phyloP scores from a whole-genome alignment of 2,797 vertebrate species.

The Thaleichthys pacificus region DNA sequence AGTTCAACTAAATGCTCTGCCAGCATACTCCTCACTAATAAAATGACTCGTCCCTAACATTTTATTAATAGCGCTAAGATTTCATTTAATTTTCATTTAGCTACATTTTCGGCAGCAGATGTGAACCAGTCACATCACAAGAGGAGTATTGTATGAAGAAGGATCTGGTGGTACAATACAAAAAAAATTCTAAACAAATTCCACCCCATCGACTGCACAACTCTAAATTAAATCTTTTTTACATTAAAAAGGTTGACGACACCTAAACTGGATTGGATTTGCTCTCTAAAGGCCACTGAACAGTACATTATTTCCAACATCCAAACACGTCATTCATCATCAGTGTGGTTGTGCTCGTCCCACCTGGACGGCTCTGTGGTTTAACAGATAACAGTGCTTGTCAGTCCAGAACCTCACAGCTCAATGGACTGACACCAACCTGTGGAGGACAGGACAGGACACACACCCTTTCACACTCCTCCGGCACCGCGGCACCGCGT shows the following conservation, averaged over 20 bases:
- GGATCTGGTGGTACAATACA: too few relatives aligned
- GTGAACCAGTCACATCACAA: background rate
- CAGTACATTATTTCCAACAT: too few relatives aligned
- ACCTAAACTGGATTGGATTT: too few relatives aligned
- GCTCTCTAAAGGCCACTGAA: too few relatives aligned
- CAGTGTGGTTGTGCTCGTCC: background rate
- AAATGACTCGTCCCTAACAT: background rate
- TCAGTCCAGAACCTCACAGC: constrained; percentile 4
- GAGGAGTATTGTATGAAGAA: background rate
- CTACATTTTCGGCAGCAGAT: background rate
- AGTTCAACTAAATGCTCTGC: background rate
- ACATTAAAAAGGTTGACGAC: too few relatives aligned
- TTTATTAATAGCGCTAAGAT: too few relatives aligned
- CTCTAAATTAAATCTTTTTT: too few relatives aligned
- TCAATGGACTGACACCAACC: constrained; percentile 62
- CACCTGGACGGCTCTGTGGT: background rate
- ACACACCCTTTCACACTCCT: constrained; percentile 62
- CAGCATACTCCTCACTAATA: too few relatives aligned
- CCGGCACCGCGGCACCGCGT: constrained; percentile 52
- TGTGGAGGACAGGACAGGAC: constrained; percentile 57
- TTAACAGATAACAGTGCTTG: background rate
- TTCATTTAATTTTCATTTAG: too few relatives aligned
- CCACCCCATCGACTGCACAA: too few relatives aligned
- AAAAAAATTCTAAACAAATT: too few relatives aligned
- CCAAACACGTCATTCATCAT: background rate